Conservation (phyloP, 2,888 invertebrate species). For the Nephrotoma guestfalica region DNA sequence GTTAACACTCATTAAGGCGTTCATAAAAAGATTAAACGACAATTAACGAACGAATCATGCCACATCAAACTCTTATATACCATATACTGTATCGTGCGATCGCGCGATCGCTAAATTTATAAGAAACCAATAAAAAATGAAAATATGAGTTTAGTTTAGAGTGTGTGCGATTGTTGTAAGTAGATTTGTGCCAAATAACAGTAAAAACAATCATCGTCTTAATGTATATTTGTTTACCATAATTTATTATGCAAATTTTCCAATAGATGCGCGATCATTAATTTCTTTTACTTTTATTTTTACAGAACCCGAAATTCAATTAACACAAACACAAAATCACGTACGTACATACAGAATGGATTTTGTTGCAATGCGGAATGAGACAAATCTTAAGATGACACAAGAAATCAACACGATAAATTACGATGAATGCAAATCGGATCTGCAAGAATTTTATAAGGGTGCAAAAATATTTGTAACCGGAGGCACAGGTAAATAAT, state of each 20-base stretch:
- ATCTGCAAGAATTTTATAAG: conserved; percentile 37
- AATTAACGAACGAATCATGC: no score
- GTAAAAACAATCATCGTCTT: not conserved
- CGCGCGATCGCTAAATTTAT: no score
- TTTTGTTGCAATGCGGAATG: conserved; percentile 8
- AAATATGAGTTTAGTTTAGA: no score
- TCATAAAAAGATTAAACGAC: not conserved
- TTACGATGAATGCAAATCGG: conserved; percentile 2
- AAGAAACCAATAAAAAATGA: no score
- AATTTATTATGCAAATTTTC: not conserved
- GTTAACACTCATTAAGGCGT: not conserved
- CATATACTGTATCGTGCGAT: no score
- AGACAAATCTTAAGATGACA: conserved; percentile 7
- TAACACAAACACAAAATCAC: not conserved
- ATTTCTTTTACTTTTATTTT: not conserved
- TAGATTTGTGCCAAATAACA: not conserved
- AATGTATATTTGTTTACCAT: not conserved
- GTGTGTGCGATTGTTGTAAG: not conserved
- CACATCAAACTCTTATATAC: no score
- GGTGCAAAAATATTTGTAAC: conserved; percentile 39
- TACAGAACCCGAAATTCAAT: not conserved
- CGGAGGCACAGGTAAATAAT: conserved; percentile 34
- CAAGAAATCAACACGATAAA: not conserved
- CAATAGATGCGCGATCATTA: not conserved
- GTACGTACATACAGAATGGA: not conserved